A percentile compares a stretch with the other conserved stretches of the same genome.
These are phyloP conservation scores for Anhinga rufa DNA, from an alignment of 2,113 vertebrate genomes.

Conservation along the genomic window DNA sequence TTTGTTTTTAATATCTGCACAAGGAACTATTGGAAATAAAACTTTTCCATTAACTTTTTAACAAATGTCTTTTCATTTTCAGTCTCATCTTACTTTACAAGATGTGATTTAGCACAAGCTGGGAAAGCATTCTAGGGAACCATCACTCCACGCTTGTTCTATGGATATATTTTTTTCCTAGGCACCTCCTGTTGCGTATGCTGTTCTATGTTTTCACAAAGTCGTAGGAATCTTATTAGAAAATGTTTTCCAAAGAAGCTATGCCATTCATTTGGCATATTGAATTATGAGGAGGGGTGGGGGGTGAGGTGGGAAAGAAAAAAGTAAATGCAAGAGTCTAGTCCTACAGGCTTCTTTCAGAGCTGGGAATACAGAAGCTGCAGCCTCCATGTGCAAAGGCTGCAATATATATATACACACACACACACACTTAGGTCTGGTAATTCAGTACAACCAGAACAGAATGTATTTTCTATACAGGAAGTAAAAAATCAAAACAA, in stretches of 20 bases:
- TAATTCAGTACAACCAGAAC: conserved; percentile 1
- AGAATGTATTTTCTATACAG: conserved; percentile 15
- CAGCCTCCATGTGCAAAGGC: background rate
- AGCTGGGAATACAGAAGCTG: background rate
- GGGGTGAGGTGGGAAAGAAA: background rate
- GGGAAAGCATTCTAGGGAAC: background rate
- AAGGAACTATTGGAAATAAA: background rate
- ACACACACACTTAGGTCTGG: background rate
- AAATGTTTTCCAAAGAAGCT: background rate
- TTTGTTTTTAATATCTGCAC: background rate
- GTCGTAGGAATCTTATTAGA: background rate
- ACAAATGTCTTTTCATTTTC: background rate
- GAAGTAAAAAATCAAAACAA: background rate
- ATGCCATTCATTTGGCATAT: background rate
- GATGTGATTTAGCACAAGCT: background rate
- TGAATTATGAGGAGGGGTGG: background rate
- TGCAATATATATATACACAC: background rate
- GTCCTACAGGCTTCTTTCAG: background rate
- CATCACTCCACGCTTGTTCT: conserved; percentile 2
- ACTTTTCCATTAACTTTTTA: background rate
- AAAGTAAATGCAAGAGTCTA: background rate
- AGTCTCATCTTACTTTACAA: background rate
- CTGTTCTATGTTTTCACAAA: background rate
- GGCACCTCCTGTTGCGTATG: conserved; percentile 16
- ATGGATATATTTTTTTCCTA: background rate